Evolutionary conservation across 2,888 invertebrate species (phyloP), one percentile per base, ranked within the genome.

Genomic region (Steromphala cineraria): DNA sequence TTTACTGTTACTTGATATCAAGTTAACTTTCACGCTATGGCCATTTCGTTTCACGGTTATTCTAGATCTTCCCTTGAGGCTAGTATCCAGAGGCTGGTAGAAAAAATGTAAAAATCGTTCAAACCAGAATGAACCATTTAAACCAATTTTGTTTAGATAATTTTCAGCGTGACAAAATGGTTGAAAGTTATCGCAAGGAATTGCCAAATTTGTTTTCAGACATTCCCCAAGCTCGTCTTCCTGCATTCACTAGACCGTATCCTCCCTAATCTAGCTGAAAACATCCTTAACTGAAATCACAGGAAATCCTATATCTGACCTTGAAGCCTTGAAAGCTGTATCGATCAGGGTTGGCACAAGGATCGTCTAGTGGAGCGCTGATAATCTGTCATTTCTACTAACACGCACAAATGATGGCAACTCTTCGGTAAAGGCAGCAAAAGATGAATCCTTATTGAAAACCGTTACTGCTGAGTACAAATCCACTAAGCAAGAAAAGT

Each of bases 281-380:
- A 62, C 24, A 28, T 62, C 62, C 28, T 62, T 62, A 28, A 62
- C 28, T 62, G 17, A 62, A 62, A 62, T 28, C 28, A 15, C 28
- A 24, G 62, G 28, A 62, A 62, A 62, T 62, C 62, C 62, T 62
- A 62, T 62, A 62, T 62, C 62, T 62, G 62, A 62, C 62, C 62
- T 62, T 62, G 62, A 62, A 28, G 13, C 24, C 24, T 62, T 62
- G 62, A 62, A 24, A 24, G 62, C 28, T 62, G 24, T 62, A 62
- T 62, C 28, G 62, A 62, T 62, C 62, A 28, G 28, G 5, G 3
- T 4, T n/a, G 13, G 24, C 62, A 62, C 17, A 1, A 62, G 62
- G 62, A 28, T 62, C 62, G 62, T 62, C 62, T 24, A 28, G 28
- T 24, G 28, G 28, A 62, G 62, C 62, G 62, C 62, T 28, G 62